Conservation (phyloP, 2,113 vertebrate species). For the Petromus typicus region DNA sequence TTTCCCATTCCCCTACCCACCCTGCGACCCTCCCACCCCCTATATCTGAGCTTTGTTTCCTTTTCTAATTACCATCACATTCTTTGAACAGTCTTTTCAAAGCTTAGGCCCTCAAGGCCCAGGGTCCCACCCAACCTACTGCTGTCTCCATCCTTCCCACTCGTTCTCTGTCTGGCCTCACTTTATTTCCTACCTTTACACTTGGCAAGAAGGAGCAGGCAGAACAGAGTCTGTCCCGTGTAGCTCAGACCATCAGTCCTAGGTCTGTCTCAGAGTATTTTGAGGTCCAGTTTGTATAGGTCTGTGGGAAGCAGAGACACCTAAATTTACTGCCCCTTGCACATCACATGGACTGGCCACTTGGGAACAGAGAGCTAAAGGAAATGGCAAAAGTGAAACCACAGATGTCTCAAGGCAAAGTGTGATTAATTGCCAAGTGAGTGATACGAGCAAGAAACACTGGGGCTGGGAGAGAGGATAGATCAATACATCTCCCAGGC, state of each 20-base stretch:
- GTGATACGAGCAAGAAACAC: conserved; percentile 19
- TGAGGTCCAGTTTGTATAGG: not conserved
- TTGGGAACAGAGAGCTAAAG: conserved; percentile 42
- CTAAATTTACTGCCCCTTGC: not conserved
- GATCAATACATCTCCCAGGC: conserved; percentile 52
- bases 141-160: not conserved
- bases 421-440: conserved; percentile 58
- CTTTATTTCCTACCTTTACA: not conserved
- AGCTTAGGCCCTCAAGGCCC: not conserved
- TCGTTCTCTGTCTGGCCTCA: not conserved
- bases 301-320: conserved; percentile 33
- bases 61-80: no score
- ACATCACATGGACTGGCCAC: not conserved
- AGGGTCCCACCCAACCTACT: not conserved
- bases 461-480: not conserved
- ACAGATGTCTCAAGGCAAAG: conserved; percentile 37
- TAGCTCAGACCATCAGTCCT: not conserved
- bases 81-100: not conserved
- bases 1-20: no score
- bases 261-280: not conserved
- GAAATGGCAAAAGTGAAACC: conserved; percentile 52
- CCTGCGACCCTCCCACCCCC: no score
- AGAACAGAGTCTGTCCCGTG: not conserved
- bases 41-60: no score
- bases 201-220: not conserved